Percentiles rank a stretch among this genome's conserved stretches.
Evolutionary conservation across 2,888 invertebrate genomes (phyloP).

Genomic region (Archips xylosteana): DNA sequence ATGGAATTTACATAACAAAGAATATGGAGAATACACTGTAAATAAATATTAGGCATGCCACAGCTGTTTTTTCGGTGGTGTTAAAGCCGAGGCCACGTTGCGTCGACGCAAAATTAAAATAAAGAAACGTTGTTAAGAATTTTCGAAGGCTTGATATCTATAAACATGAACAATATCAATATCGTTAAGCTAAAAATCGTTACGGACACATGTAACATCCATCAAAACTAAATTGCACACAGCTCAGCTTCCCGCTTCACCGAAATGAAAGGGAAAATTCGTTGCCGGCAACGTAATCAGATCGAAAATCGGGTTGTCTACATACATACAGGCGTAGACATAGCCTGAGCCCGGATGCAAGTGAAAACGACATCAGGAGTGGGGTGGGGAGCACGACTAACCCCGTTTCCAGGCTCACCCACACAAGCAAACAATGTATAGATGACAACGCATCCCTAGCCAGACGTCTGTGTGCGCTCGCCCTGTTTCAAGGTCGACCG

Average conservation of each 20-base stretch:
- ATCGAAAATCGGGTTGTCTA: slow-evolving; percentile 68
- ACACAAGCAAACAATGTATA: slow-evolving; percentile 49
- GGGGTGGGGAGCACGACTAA: slow-evolving; percentile 67
- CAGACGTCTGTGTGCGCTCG: slow-evolving; percentile 67
- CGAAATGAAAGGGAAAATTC: slow-evolving; percentile 53
- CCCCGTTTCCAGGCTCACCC: slow-evolving; percentile 70
- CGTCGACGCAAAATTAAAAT: slow-evolving; percentile 23
- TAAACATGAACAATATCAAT: slow-evolving; percentile 27
- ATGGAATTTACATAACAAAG: slow-evolving; percentile 32
- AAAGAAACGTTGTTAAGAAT: slow-evolving; percentile 21
- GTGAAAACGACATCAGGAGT: slow-evolving; percentile 72
- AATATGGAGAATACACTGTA: slow-evolving; percentile 17
- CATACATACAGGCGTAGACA: slow-evolving; percentile 30
- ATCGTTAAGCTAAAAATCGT: slow-evolving; percentile 10
- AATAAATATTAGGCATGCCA: slow-evolving; percentile 29
- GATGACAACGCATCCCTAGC: slow-evolving; percentile 65
- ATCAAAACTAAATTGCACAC: slow-evolving; percentile 39
- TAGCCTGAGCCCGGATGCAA: slow-evolving; percentile 75
- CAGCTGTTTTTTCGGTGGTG: slow-evolving; percentile 30
- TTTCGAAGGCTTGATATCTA: not conserved
- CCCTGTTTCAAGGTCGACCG: slow-evolving; percentile 81
- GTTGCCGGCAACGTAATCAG: slow-evolving; percentile 66
- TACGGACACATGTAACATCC: slow-evolving; percentile 27
- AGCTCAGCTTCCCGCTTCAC: slow-evolving; percentile 33
- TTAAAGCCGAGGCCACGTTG: slow-evolving; percentile 18